phyloP scores from a whole-genome alignment of 2,797 vertebrate genomes.

The Sebastes oblongus region DNA sequence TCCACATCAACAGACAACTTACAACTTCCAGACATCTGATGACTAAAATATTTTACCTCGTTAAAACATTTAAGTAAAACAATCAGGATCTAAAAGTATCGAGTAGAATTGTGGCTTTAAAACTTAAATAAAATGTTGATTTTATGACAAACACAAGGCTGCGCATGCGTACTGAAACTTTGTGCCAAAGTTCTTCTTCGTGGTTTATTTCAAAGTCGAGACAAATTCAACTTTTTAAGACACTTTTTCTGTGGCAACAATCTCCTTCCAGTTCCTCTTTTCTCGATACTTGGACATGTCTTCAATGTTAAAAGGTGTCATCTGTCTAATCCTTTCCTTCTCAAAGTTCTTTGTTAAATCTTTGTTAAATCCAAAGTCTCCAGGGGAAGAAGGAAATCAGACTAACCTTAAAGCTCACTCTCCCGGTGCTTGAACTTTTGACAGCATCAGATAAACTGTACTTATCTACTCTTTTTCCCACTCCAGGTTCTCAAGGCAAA shows the following conservation, averaged over 20 bases:
- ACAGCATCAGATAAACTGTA: slow-evolving; percentile 57
- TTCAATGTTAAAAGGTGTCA: slow-evolving; percentile 14
- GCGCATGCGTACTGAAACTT: no score
- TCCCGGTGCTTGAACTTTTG: slow-evolving; percentile 41
- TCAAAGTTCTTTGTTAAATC: slow-evolving; percentile 32
- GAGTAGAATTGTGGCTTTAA: neutral
- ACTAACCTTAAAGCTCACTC: slow-evolving; percentile 30
- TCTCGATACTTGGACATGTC: neutral
- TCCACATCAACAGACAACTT: no score
- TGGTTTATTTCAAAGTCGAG: no score
- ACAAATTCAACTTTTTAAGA: neutral
- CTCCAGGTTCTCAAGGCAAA: slow-evolving; percentile 48
- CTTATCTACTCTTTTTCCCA: slow-evolving; percentile 39
- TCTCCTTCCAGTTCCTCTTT: neutral
- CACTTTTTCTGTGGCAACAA: neutral
- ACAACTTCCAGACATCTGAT: neutral
- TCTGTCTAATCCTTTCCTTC: slow-evolving; percentile 40
- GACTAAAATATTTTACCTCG: neutral
- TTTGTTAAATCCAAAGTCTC: slow-evolving; percentile 54
- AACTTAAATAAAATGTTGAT: no score
- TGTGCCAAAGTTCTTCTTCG: no score
- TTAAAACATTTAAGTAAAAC: neutral
- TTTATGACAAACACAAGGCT: no score
- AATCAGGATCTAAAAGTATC: neutral
- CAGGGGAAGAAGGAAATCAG: slow-evolving; percentile 14